Evolutionary conservation across 2,888 invertebrate genomes (phyloP), one percentile per base, ranked within the genome.

Genomic region (Drosophila mulleri): DNA sequence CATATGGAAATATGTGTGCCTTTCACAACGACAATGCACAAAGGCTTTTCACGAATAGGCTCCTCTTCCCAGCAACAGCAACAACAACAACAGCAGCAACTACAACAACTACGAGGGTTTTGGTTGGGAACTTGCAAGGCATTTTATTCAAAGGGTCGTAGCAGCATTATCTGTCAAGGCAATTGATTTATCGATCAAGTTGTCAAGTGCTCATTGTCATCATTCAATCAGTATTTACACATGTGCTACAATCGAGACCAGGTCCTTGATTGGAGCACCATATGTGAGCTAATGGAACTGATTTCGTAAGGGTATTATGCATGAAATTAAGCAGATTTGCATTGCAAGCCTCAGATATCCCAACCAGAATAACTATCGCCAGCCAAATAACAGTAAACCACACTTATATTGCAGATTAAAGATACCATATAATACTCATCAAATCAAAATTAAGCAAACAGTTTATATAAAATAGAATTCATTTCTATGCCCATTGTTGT

Each of bases 141-240:
- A 68, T 80, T 81, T 72, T 76, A 67, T 71, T 81, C 73, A 78
- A 89, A 79, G 84, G 88, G 89, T 87, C 73, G 67, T 67, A 67
- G 56, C 80, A 73, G 78, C 75, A 76, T 76, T 83, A 85, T 88
- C 80, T 75, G 72, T 59, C 78, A 63, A 75, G 75, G 78, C 87
- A 84, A 89, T 88, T 90, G 90, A 88, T 90, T 90, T 89, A 89
- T 89, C 90, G 89, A 89, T 90, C 90, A 90, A 84, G 70, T 84
- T 81, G 79, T 90, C 87, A 90, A 90, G 91, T 82, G 78, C 77
- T 74, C 79, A 79, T 90, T 88, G 87, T 88, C 84, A 78, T 83
- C 82, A 69, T 82, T 82, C 82, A 79, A 79, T 86, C 86, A 81
- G 80, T 82, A 83, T 85, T 88, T 83, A 82, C 73, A 80, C 70